phyloP scores from a whole-genome alignment of 2,797 vertebrate genomes.

The Columba guinea region DNA sequence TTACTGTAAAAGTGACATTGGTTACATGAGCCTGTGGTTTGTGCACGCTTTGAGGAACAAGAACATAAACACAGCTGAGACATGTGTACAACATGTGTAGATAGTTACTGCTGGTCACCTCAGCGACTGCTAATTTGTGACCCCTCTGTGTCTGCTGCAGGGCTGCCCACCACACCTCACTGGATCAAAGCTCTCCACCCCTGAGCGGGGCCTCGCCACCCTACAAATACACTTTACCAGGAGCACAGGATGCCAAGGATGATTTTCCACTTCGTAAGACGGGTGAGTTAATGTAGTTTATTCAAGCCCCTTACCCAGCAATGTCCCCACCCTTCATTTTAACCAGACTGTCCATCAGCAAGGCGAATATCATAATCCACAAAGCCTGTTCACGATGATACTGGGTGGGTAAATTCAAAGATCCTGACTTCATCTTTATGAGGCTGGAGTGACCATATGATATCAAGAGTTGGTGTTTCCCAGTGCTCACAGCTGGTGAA shows the following conservation, averaged over 20 bases:
- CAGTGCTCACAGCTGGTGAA: not conserved
- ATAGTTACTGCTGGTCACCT: constrained; percentile 63
- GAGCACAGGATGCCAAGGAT: constrained; percentile 89
- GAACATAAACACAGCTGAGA: constrained; percentile 67
- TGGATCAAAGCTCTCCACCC: constrained; percentile 98
- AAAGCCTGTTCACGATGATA: not conserved
- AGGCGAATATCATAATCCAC: not conserved
- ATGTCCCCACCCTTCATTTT: not conserved
- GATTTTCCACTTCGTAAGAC: constrained; percentile 99
- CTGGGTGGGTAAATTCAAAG: not conserved
- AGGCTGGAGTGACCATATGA: not conserved
- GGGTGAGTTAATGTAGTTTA: constrained; percentile 78
- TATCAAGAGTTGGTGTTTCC: not conserved
- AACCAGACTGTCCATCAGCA: not conserved
- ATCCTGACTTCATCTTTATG: not conserved
- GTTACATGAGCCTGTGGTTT: constrained; percentile 60
- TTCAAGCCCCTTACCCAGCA: not conserved
- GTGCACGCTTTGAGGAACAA: not conserved
- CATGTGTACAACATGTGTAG: constrained; percentile 41
- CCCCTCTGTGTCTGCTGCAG: constrained; percentile 76
- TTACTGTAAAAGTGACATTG: constrained; percentile 25
- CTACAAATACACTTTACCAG: constrained; percentile 91
- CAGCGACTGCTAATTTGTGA: constrained; percentile 36
- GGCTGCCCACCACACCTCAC: constrained; percentile 94
- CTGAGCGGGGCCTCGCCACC: constrained; percentile 91